Evolutionary conservation across 2,888 invertebrate genomes (phyloP), one percentile per base, ranked within the genome.

Genomic region (Tinea pellionella): DNA sequence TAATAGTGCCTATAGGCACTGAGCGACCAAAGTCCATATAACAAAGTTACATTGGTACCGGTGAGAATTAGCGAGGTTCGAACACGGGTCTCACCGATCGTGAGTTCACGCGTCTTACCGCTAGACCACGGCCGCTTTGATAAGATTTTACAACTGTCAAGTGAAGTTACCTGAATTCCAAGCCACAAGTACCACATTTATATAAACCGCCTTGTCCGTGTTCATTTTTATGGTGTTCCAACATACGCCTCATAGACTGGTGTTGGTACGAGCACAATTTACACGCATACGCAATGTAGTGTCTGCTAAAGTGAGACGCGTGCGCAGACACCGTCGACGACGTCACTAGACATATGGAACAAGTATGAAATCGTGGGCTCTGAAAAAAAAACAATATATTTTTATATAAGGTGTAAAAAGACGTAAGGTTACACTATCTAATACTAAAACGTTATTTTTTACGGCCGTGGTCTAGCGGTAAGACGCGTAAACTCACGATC

Each of bases 151-250:
- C 13, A n/a, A 42, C 13, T 42, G 24, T 24, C 9, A 19, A n/a
- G n/a, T n/a, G n/a, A n/a, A n/a, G n/a, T n/a, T 32, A 57, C 57
- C 57, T 57, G 18, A 57, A 57, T 32, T 32, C 32, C 15, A 19
- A 1, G 1, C 16, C 32, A 15, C 57, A 57, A 7, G 32, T 15
- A 9, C 11, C 7, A 15, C 57, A 57, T 11, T 30, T n/a, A 32
- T 19, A 32, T n/a, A 32, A 32, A 4, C 32, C 15, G 7, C 11
- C 32, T 7, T 15, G 12, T 8, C 32, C 13, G 16, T 57, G 57
- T 8, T 32, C 16, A 32, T 57, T n/a, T n/a, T 32, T 57, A 13
- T 57, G 30, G 13, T 57, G 57, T 57, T 32, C 57, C 30, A 30
- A 2, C 16, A 57, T 57, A 2, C 32, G 30, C 7, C 32, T 32